phyloP scores from a whole-genome alignment of 1,140 invertebrate genomes.

The Drosophila kohkoa region DNA sequence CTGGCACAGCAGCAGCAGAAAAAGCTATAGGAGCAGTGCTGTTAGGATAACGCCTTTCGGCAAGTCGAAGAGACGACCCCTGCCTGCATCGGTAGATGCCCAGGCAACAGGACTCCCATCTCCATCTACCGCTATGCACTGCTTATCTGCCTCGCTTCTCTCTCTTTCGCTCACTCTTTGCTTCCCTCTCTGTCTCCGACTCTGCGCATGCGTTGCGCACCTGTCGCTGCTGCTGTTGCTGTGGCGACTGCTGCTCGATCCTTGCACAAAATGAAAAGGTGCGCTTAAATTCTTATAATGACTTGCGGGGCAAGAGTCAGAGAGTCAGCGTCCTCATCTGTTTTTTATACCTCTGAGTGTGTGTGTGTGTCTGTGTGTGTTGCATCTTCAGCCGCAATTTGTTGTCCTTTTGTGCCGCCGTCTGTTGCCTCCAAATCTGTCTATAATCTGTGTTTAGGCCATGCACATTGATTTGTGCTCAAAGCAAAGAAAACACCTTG shows the following conservation, averaged over 20 bases:
- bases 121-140: slow-evolving; percentile 57
- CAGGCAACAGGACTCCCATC: slow-evolving; percentile 37
- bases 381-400: slow-evolving; percentile 60
- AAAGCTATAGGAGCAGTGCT: slow-evolving; percentile 31
- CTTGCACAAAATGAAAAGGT: slow-evolving; percentile 75
- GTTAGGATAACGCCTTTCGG: slow-evolving; percentile 47
- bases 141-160: slow-evolving; percentile 28
- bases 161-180: slow-evolving; percentile 14
- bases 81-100: slow-evolving; percentile 32
- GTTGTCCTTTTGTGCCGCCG: slow-evolving; percentile 56
- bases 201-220: slow-evolving; percentile 69
- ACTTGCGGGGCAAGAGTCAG: slow-evolving; percentile 51
- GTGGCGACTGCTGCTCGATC: slow-evolving; percentile 36
- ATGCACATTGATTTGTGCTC: slow-evolving; percentile 55
- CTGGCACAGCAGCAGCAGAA: slow-evolving; percentile 73
- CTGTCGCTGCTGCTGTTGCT: slow-evolving; percentile 60
- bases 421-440: slow-evolving; percentile 74
- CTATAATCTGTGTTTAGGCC: slow-evolving; percentile 79
- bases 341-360: background rate
- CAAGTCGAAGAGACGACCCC: slow-evolving; percentile 10
- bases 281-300: slow-evolving; percentile 83
- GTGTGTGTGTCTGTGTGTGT: slow-evolving; percentile 38
- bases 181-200: slow-evolving; percentile 8
- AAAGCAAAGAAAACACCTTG: slow-evolving; percentile 69
- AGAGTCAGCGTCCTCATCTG: slow-evolving; percentile 37